Percentiles rank a stretch among this genome's conserved stretches.
Conservation (phyloP, 1,140 invertebrate genomes). For the Sitophilus oryzae region DNA sequence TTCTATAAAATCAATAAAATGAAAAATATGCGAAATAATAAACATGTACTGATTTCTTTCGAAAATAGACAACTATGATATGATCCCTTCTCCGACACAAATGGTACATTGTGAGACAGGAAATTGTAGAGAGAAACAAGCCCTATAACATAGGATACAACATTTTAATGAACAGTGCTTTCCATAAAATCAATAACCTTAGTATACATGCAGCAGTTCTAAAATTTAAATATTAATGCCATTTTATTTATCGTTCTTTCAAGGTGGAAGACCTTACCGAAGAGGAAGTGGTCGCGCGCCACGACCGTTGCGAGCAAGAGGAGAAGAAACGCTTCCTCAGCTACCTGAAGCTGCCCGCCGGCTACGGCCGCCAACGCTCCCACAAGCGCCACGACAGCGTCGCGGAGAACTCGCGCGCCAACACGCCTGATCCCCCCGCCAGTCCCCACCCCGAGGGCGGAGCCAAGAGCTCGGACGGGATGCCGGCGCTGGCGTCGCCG, state of each 20-base stretch:
- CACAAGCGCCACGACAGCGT: slow-evolving; percentile 60
- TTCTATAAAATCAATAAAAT: too few species aligned
- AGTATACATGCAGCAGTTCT: too few species aligned
- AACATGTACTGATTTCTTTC: too few species aligned
- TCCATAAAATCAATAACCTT: background rate
- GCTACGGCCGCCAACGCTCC: slow-evolving; percentile 51
- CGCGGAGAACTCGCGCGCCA: slow-evolving; percentile 64
- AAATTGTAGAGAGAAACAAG: too few species aligned
- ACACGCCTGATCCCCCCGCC: slow-evolving; percentile 60
- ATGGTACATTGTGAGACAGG: too few species aligned
- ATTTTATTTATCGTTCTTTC: slow-evolving; percentile 15
- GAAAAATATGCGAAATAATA: too few species aligned
- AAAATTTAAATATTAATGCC: too few species aligned
- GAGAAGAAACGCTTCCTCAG: slow-evolving; percentile 73
- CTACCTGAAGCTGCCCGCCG: slow-evolving; percentile 60
- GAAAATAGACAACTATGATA: too few species aligned
- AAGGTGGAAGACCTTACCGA: slow-evolving; percentile 76
- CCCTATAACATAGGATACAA: too few species aligned
- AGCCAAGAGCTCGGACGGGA: slow-evolving; percentile 15
- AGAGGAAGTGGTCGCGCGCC: slow-evolving; percentile 58
- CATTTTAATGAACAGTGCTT: too few species aligned
- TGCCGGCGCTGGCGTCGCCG: slow-evolving; percentile 54
- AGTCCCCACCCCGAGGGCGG: slow-evolving; percentile 41
- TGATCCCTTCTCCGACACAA: too few species aligned
- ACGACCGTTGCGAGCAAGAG: slow-evolving; percentile 68